These are phyloP conservation scores for Saturnia japonica DNA, from an alignment of 2,888 invertebrate species.

Conservation along the genomic window DNA sequence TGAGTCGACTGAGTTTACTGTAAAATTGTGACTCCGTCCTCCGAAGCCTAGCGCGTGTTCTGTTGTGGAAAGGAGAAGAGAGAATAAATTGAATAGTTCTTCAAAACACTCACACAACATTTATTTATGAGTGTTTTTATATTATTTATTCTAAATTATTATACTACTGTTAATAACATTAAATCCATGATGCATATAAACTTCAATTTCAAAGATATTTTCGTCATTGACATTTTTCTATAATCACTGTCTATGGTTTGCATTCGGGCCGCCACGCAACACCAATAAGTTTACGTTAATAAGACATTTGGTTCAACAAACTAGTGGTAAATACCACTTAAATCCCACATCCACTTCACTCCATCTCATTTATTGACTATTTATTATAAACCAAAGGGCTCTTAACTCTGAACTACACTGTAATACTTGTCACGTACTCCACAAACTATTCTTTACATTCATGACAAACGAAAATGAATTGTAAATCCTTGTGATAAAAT, in stretches of 20 bases:
- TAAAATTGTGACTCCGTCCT: no score
- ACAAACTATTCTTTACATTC: not conserved
- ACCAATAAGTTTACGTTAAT: not conserved
- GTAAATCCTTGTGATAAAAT: not conserved
- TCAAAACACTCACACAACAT: no score
- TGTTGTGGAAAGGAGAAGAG: no score
- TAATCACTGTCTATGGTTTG: not conserved
- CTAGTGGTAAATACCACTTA: not conserved
- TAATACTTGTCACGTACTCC: not conserved
- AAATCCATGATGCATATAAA: no score
- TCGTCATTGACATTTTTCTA: not conserved
- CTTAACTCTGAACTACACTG: slow-evolving; percentile 3
- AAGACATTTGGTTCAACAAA: not conserved
- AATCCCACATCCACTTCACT: not conserved
- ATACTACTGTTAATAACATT: no score
- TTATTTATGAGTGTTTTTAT: no score
- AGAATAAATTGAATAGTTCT: no score
- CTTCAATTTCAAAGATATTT: no score
- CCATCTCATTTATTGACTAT: slow-evolving; percentile 9
- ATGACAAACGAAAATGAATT: not conserved
- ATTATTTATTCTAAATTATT: no score
- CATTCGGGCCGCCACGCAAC: not conserved
- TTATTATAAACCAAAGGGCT: not conserved
- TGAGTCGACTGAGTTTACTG: no score
- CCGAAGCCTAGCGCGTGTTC: no score